These are phyloP conservation scores for Hartigia nigra DNA, from an alignment of 2,888 invertebrate genomes.

Conservation along the genomic window DNA sequence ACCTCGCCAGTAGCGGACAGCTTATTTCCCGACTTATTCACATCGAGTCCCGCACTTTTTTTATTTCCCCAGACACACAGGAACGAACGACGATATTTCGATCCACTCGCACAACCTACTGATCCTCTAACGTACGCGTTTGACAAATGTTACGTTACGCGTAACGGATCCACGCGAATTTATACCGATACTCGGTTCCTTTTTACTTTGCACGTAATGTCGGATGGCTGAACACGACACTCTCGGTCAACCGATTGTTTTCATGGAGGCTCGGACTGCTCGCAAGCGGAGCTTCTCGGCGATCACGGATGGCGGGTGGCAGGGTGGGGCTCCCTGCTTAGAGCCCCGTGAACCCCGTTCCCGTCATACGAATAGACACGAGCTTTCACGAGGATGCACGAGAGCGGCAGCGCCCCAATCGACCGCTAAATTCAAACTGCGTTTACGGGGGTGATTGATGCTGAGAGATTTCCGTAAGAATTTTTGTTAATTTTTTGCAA, in stretches of 20 bases:
- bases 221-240: constrained; percentile 17
- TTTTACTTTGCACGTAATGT: not conserved
- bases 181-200: not conserved
- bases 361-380: constrained; percentile 5
- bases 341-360: constrained; percentile 56
- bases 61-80: not conserved
- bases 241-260: constrained; percentile 34
- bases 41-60: constrained; percentile 23
- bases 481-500: not conserved
- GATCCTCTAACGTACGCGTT: not conserved
- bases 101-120: not conserved
- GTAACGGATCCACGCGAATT: not conserved
- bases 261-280: constrained; percentile 36
- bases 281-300: constrained; percentile 35
- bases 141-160: not conserved
- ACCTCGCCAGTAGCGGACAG: not conserved
- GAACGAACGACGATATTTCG: not conserved
- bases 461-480: not conserved
- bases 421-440: constrained; percentile 1
- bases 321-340: constrained; percentile 62
- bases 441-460: not conserved
- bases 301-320: constrained; percentile 43
- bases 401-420: constrained; percentile 24
- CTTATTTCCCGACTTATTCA: constrained; percentile 19
- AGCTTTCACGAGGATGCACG: constrained; percentile 25